Evolutionary conservation across 2,888 invertebrate genomes (phyloP).

Genomic region (Tetrapedia diversipes): DNA sequence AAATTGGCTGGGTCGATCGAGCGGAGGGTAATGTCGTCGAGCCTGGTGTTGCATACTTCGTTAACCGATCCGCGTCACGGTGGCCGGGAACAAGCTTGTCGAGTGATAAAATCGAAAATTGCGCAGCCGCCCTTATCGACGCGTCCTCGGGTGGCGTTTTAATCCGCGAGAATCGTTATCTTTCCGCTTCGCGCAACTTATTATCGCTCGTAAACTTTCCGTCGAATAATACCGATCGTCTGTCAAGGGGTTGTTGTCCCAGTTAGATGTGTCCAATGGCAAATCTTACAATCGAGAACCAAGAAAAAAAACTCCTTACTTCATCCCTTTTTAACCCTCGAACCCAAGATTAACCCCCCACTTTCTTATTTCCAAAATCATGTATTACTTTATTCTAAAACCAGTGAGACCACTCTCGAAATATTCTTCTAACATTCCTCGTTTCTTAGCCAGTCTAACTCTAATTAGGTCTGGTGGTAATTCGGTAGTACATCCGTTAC

Average conservation of each 20-base stretch:
- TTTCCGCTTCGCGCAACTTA: neutral
- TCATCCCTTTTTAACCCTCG: too few relatives aligned
- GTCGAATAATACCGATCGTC: neutral
- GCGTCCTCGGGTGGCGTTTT: constrained; percentile 16
- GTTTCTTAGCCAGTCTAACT: too few relatives aligned
- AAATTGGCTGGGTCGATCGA: constrained; percentile 44
- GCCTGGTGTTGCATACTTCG: constrained; percentile 24
- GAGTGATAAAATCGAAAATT: constrained; percentile 49
- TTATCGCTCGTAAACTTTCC: neutral
- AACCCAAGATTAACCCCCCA: too few relatives aligned
- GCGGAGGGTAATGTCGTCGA: constrained; percentile 29
- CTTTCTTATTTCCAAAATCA: too few relatives aligned
- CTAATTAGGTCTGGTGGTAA: too few relatives aligned
- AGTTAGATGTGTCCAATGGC: too few relatives aligned
- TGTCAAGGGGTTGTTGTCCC: neutral
- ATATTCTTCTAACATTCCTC: too few relatives aligned
- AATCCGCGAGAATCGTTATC: constrained; percentile 1
- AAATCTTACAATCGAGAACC: too few relatives aligned
- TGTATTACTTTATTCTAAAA: too few relatives aligned
- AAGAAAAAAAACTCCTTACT: too few relatives aligned
- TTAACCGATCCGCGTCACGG: constrained; percentile 49
- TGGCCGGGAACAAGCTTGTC: constrained; percentile 38
- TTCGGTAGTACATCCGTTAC: too few relatives aligned
- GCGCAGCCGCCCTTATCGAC: constrained; percentile 35
- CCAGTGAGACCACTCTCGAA: too few relatives aligned